Evolutionary conservation across 2,113 vertebrate species (phyloP), one percentile per base, ranked within the genome.

Genomic region (Clarias macrocephalus): DNA sequence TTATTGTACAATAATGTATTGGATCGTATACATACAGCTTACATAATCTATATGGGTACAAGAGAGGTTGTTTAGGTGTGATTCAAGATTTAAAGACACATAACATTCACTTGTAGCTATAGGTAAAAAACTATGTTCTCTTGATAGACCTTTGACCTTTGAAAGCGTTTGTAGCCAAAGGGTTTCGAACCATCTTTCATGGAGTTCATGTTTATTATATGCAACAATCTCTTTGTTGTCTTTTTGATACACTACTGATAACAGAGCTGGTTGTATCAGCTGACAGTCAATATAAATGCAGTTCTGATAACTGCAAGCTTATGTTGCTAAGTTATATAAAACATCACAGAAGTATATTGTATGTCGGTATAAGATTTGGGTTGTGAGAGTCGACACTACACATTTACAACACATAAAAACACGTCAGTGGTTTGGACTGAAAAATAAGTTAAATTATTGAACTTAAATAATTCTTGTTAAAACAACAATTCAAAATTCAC

Each of bases 211-310:
- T 54, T 77, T 77, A 54, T 54, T 52, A 13, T 12, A 59, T 80
- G 54, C 54, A 59, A 30, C 21, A 16, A 59, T 30, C 16, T 11
- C n/a, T 80, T 76, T 76, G 73, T 76, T 76, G 42, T 76, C 48
- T 76, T 76, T 52, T 76, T 76, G 73, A 76, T 13, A 25, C 10
- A 76, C 52, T 28, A 80, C 54, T 21, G 77, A 80, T 80, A 33
- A 33, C 56, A n/a, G 77, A 57, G 0, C n/a, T 73, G 33, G 19
- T 18, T 73, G 37, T 73, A 23, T 73, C 73, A 76, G 48, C 30
- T 80, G 77, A 59, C 77, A 33, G 28, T 33, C 18, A 23, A 37
- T 81, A 18, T 60, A 33, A 62, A 13, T 33, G 28, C 30, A 42
- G 3, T 13, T 1, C 56, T 81, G 28, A 81, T 62, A 81, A 62